Evolutionary conservation across 2,888 invertebrate species (phyloP).

Genomic region (Torymus aiolomorphi): DNA sequence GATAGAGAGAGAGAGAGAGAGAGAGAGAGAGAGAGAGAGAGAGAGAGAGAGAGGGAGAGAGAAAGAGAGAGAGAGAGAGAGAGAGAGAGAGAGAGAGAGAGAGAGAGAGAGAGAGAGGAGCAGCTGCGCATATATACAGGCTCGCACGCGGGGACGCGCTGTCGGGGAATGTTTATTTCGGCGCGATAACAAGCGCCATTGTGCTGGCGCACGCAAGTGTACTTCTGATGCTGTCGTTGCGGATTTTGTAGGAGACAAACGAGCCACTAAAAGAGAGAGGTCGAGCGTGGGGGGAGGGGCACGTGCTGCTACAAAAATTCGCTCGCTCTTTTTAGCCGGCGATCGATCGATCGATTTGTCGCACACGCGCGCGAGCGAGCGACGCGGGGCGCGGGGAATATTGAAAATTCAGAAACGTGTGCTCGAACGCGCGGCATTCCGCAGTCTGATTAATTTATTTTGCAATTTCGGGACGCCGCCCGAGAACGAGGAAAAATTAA

Average conservation of each 20-base stretch:
- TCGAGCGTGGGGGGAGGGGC: neutral
- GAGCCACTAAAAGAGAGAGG: slow-evolving; percentile 2
- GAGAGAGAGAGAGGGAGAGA: slow-evolving; percentile 6
- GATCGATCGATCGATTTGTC: no score
- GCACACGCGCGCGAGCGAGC: no score
- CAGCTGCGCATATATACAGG: no score
- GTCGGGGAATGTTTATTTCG: slow-evolving; percentile 46
- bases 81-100: slow-evolving; percentile 1
- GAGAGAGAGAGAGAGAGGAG: neutral
- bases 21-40: neutral
- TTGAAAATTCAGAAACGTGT: no score
- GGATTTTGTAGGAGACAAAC: slow-evolving; percentile 21
- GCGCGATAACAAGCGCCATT: slow-evolving; percentile 42
- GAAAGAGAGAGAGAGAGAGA: neutral
- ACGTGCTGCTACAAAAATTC: neutral
- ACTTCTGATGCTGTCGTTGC: slow-evolving; percentile 2
- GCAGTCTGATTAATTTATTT: slow-evolving; percentile 17
- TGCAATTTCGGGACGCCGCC: neutral
- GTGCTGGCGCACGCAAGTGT: slow-evolving; percentile 21
- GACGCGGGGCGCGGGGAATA: no score
- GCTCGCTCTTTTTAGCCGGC: no score
- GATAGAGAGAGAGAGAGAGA: neutral
- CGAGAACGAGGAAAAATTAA: neutral
- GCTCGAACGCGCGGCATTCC: neutral
- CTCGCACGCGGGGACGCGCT: neutral